Percentiles rank a stretch among this genome's conserved stretches.
These are phyloP conservation scores for Struthio camelus DNA, from an alignment of 2,113 vertebrate species.

Conservation along the genomic window DNA sequence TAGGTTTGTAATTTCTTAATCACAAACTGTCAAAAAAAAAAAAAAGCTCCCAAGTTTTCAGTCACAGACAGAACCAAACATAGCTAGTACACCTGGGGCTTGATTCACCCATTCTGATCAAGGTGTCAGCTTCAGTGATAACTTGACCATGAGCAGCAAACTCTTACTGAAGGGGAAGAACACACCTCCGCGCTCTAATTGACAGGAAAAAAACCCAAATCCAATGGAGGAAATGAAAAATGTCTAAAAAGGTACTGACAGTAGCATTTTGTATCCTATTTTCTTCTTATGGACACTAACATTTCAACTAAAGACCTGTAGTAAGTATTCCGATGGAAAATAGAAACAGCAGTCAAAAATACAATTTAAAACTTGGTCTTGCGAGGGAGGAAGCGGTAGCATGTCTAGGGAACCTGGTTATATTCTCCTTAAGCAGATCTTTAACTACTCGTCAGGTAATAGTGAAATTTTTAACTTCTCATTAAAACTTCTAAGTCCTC, in stretches of 20 bases:
- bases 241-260: accelerated
- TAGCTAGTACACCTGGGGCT: not conserved
- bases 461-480: not conserved
- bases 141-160: not conserved
- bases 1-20: not conserved
- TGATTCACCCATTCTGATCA: not conserved
- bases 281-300: not conserved
- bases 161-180: not conserved
- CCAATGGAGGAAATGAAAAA: not conserved
- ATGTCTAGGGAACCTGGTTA: not conserved
- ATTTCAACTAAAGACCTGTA: not conserved
- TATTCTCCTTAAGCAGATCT: not conserved
- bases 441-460: not conserved
- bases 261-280: not conserved
- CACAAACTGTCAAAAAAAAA: not conserved
- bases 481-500: too few relatives aligned
- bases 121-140: not conserved
- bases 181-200: not conserved
- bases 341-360: not conserved
- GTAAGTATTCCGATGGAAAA: not conserved
- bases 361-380: not conserved
- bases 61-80: not conserved
- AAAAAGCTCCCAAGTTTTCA: not conserved
- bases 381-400: not conserved
- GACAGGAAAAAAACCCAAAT: not conserved